Conservation (phyloP, 2,888 invertebrate genomes). For the Clivina fossor region DNA sequence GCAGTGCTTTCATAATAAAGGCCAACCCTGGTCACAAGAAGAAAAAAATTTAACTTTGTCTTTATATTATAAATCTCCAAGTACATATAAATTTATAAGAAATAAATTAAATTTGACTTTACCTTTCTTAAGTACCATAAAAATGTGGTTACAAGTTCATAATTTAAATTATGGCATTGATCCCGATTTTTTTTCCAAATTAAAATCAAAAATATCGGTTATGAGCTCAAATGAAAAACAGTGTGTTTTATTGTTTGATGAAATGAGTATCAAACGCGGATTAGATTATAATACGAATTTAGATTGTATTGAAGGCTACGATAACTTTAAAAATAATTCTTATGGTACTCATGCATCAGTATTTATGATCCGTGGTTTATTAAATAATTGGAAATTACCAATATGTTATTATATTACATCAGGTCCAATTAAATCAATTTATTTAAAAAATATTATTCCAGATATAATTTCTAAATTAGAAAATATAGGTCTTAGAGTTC, state of each 20-base stretch:
- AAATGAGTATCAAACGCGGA: slow-evolving; percentile 37
- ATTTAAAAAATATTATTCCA: slow-evolving; percentile 29
- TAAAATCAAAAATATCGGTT: slow-evolving; percentile 37
- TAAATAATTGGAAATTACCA: slow-evolving; percentile 37
- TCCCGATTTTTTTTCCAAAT: slow-evolving; percentile 37
- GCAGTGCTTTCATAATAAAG: too few relatives aligned
- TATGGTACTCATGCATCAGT: slow-evolving; percentile 31
- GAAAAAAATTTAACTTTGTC: too few relatives aligned
- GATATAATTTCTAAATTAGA: slow-evolving; percentile 22
- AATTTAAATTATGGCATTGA: slow-evolving; percentile 40
- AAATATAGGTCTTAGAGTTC: slow-evolving; percentile 27
- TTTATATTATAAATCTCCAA: slow-evolving; percentile 2
- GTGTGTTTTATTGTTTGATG: slow-evolving; percentile 39
- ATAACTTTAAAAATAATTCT: slow-evolving; percentile 31
- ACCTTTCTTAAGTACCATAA: slow-evolving; percentile 34
- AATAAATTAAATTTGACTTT: slow-evolving; percentile 1
- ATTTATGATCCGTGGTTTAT: slow-evolving; percentile 34
- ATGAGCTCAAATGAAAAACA: slow-evolving; percentile 39
- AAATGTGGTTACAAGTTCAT: slow-evolving; percentile 41
- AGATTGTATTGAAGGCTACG: slow-evolving; percentile 35
- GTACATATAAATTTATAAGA: neutral
- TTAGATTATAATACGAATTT: slow-evolving; percentile 27
- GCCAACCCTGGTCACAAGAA: too few relatives aligned
- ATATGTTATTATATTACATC: slow-evolving; percentile 34
- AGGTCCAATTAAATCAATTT: slow-evolving; percentile 20